A percentile compares a stretch with the other conserved stretches of the same genome.
These are phyloP conservation scores for Strix uralensis DNA, from an alignment of 2,113 vertebrate genomes.

Conservation along the genomic window DNA sequence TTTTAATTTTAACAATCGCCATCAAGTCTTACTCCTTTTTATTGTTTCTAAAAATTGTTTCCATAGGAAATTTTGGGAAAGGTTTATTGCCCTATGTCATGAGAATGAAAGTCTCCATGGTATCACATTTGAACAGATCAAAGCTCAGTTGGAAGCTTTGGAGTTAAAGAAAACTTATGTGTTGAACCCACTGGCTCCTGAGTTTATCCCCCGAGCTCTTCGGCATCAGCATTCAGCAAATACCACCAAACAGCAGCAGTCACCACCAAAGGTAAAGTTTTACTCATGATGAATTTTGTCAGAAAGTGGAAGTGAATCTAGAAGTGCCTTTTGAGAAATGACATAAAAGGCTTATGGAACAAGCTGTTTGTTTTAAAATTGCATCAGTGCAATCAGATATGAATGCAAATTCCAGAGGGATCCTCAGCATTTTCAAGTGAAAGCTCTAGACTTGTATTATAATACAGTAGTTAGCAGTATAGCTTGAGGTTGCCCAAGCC, in stretches of 20 bases:
- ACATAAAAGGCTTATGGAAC: not conserved
- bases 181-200: constrained; percentile 94
- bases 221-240: constrained; percentile 81
- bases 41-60: constrained; percentile 31
- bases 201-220: constrained; percentile 95
- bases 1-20: not conserved
- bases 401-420: not conserved
- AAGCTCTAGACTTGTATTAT: not conserved
- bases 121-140: constrained; percentile 98
- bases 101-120: constrained; percentile 95
- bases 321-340: not conserved
- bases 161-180: constrained; percentile 99
- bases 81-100: constrained; percentile 95
- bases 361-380: not conserved
- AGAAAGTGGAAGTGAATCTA: not conserved
- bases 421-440: not conserved
- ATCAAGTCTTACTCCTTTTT: not conserved
- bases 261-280: constrained; percentile 89
- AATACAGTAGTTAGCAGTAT: not conserved
- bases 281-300: not conserved
- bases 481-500: not conserved
- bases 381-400: not conserved
- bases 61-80: constrained; percentile 97
- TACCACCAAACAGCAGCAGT: constrained; percentile 86
- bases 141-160: constrained; percentile 94